Evolutionary conservation across 2,797 vertebrate species (phyloP), one percentile per base, ranked within the genome.

Genomic region (Leucoraja ocellata): DNA sequence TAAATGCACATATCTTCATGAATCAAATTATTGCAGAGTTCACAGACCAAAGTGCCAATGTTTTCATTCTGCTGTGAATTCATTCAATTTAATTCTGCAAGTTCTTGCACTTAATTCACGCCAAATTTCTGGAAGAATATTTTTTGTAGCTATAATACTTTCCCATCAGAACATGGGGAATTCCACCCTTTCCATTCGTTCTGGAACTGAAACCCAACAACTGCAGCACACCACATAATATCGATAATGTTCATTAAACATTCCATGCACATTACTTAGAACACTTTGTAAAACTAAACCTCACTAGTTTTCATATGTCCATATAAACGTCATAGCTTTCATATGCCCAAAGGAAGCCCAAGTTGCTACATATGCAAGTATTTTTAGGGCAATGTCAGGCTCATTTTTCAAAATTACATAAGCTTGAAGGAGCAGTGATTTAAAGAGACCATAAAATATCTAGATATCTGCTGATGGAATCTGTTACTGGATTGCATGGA

Each of bases 101-200:
- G n/a, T 78, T 11, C n/a, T 32, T 76, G 23, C 76, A 78, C 28
- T 78, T 79, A 13, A 84, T 61, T 84, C 23, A 63, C 61, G 28
- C 63, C 2, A 11, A 88, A 32, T 65, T 88, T 68, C n/a, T 88
- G 58, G n/a, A 86, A 86, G 83, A 86, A 86, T n/a, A 86, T 9
- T 46, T 61, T 58, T 0, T 65, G n/a, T 88, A 88, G 21, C 36
- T 61, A 65, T 46, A 16, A 65, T 14, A 21, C 1, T 88, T 32
- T 79, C 16, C 77, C 77, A 79, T 79, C 78, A 79, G 1, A 63
- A 86, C 28, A 65, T n/a, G 1, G 28, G 10, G n/a, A 88, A 65
- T 68, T 28, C 2, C 71, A 21, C 21, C 21, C 71, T 21, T 46
- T 58, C 28, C 28, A 1, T 36, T 18, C 84, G 0, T 32, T 88